phyloP scores from a whole-genome alignment of 2,113 vertebrate species.

The Psephotus haematonotus region DNA sequence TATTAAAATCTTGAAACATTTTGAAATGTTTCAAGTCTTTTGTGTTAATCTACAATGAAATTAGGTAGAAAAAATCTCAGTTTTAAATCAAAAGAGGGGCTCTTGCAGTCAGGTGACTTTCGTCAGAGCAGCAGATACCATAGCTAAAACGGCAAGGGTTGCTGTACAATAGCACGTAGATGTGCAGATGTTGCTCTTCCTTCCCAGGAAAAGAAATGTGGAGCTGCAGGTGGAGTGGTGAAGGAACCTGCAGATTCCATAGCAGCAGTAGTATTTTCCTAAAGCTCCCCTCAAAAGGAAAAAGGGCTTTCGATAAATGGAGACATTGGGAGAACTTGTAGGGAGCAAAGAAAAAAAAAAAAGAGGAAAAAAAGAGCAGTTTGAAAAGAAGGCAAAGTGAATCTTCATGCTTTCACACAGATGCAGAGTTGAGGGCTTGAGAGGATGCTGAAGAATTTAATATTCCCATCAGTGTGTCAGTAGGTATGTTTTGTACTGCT shows the following conservation, averaged over 20 bases:
- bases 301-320: neutral
- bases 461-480: neutral
- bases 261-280: neutral
- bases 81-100: neutral
- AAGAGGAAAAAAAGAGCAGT: neutral
- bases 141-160: neutral
- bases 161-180: neutral
- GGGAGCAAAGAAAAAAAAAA: neutral
- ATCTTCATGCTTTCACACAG: neutral
- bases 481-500: neutral
- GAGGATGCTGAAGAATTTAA: neutral
- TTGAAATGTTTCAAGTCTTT: neutral
- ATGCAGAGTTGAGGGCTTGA: neutral
- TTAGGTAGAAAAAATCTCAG: neutral
- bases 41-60: neutral
- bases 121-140: neutral
- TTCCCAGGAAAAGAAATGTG: neutral
- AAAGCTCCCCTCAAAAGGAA: neutral
- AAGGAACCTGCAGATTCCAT: neutral
- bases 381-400: neutral
- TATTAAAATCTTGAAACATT: neutral
- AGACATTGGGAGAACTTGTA: neutral
- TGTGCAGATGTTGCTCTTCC: neutral
- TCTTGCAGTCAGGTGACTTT: neutral
- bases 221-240: neutral